These are phyloP conservation scores for Mustelus asterias DNA, from an alignment of 2,113 vertebrate species.

Conservation along the genomic window DNA sequence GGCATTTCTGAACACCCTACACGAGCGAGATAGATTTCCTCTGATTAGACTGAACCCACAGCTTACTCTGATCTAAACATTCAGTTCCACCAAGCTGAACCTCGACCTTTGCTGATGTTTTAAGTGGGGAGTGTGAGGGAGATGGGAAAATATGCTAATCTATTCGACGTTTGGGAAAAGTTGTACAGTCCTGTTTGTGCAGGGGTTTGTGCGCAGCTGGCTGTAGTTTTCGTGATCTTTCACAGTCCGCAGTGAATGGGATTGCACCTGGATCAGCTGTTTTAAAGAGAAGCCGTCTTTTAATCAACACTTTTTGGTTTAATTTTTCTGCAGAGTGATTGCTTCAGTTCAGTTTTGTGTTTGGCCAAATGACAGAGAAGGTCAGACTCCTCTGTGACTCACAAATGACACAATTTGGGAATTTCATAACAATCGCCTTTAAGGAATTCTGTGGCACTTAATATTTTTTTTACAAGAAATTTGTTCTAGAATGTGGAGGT, in stretches of 20 bases:
- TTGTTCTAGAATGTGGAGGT: constrained; percentile 10
- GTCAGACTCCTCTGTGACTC: not conserved
- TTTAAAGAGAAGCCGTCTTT: not conserved
- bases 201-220: not conserved
- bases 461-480: constrained; percentile 31
- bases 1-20: too few species aligned
- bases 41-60: not conserved
- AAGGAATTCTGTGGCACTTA: not conserved
- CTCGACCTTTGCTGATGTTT: not conserved
- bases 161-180: too few species aligned
- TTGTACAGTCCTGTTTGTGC: not conserved
- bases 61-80: not conserved
- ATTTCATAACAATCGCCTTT: not conserved
- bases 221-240: not conserved
- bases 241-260: not conserved
- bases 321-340: not conserved
- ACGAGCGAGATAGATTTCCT: not conserved
- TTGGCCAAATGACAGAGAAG: not conserved
- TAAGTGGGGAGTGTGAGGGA: not conserved
- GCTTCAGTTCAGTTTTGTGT: not conserved
- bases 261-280: not conserved
- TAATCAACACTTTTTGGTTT: not conserved
- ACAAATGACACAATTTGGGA: not conserved
- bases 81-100: not conserved
- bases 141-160: not conserved